A percentile compares a stretch with the other conserved stretches of the same genome.
Evolutionary conservation across 2,113 vertebrate genomes (phyloP).

Genomic region (Nestor notabilis): DNA sequence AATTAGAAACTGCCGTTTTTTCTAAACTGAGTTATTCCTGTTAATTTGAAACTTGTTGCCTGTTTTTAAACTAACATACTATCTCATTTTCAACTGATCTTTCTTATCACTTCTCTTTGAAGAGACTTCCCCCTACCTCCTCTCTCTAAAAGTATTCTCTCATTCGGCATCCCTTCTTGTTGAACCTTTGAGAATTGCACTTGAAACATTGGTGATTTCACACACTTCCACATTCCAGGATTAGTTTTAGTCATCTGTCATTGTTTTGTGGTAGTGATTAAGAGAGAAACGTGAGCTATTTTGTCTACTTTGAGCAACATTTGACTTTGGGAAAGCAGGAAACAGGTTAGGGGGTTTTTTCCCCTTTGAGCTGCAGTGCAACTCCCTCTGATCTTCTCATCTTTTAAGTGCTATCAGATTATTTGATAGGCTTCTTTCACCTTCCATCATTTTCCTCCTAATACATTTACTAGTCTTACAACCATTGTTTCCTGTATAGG

Average conservation of each 20-base stretch:
- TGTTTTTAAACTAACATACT: neutral
- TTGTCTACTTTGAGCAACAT: neutral
- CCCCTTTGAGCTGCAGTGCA: neutral
- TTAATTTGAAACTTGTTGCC: neutral
- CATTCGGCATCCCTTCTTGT: neutral
- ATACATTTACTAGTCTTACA: neutral
- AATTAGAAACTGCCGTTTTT: neutral
- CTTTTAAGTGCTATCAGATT: neutral
- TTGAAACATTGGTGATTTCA: neutral
- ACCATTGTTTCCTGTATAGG: neutral
- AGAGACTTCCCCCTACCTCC: neutral
- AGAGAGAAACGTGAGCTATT: neutral
- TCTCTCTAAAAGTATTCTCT: neutral
- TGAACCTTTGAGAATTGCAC: neutral
- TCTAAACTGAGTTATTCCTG: neutral
- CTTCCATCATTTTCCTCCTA: neutral
- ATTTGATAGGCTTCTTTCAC: neutral
- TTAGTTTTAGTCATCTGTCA: neutral
- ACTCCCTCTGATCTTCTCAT: neutral
- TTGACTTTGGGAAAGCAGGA: neutral
- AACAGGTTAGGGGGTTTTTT: neutral
- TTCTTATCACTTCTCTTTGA: neutral
- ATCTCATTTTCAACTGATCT: neutral
- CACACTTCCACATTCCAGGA: neutral
- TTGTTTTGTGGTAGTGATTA: neutral